Conservation (phyloP, 2,113 vertebrate genomes). For the Ophthalmolycus amberensis region DNA sequence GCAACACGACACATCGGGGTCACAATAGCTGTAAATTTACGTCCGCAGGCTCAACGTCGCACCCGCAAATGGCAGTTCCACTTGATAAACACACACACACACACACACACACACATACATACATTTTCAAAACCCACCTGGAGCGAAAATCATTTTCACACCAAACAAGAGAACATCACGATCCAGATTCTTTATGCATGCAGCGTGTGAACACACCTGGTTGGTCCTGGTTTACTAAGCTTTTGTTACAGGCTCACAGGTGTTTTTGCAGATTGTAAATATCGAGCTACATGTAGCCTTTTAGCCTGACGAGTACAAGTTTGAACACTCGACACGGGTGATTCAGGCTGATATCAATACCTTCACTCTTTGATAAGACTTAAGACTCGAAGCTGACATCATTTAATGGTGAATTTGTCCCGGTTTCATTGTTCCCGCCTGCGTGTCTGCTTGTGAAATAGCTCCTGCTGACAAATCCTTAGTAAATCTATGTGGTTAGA, state of each 20-base stretch:
- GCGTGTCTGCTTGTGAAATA: constrained; percentile 44
- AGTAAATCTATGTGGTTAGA: constrained; percentile 44
- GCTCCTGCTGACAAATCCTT: constrained; percentile 59
- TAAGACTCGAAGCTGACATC: constrained; percentile 60
- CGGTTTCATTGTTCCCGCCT: not conserved
- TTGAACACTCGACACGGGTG: constrained; percentile 11
- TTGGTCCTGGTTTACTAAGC: constrained; percentile 58
- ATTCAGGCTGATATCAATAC: constrained; percentile 20
- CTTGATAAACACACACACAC: constrained; percentile 56
- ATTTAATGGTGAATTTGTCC: constrained; percentile 35
- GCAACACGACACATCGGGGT: constrained; percentile 55
- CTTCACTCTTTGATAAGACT: constrained; percentile 23
- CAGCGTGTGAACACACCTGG: constrained; percentile 64
- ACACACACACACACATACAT: not conserved
- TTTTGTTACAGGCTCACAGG: constrained; percentile 49
- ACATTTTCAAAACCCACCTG: constrained; percentile 53
- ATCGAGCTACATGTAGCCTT: constrained; percentile 34
- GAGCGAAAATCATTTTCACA: constrained; percentile 69
- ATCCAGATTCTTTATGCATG: constrained; percentile 72
- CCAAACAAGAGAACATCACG: constrained; percentile 66
- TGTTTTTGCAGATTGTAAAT: constrained; percentile 49
- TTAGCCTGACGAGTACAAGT: not conserved
- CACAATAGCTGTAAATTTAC: constrained; percentile 61
- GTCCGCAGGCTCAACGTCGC: constrained; percentile 50
- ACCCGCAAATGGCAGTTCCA: constrained; percentile 63